Percentiles rank a stretch among this genome's conserved stretches.
Conservation (phyloP, 1,140 invertebrate species). For the Drosophila parvula region DNA sequence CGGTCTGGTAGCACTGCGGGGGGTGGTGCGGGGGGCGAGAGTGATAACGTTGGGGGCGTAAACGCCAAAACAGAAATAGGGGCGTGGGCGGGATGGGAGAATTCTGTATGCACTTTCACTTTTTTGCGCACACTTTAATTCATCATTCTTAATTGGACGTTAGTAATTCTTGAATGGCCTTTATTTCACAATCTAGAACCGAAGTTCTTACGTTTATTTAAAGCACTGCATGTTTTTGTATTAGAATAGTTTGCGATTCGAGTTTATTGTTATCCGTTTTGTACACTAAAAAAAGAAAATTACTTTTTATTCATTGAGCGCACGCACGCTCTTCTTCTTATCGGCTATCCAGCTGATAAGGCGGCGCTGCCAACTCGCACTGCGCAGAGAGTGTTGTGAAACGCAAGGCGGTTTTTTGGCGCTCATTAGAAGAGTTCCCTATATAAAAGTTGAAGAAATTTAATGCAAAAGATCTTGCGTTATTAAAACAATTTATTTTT, state of each 20-base stretch:
- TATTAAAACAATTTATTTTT: conserved; percentile 5
- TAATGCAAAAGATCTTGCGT: too few relatives aligned
- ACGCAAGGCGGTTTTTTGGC: background rate
- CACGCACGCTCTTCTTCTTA: conserved; percentile 40
- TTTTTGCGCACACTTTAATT: conserved; percentile 58
- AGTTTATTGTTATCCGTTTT: conserved; percentile 4
- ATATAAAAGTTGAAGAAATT: background rate
- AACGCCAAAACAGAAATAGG: background rate
- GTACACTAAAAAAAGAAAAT: conserved; percentile 16
- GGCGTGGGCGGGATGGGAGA: conserved; percentile 24
- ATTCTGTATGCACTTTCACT: conserved; percentile 65
- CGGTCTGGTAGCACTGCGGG: conserved; percentile 6
- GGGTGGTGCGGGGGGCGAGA: background rate
- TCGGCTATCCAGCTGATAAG: conserved; percentile 33
- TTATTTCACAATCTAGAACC: background rate
- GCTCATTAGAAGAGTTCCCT: background rate
- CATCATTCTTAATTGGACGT: conserved; percentile 39
- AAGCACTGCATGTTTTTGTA: background rate
- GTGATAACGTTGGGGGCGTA: conserved; percentile 6
- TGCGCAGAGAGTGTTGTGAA: conserved; percentile 20
- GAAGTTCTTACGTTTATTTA: background rate
- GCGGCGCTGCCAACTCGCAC: background rate
- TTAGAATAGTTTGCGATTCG: background rate
- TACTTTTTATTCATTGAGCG: conserved; percentile 36
- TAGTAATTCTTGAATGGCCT: background rate